Evolutionary conservation across 2,888 invertebrate genomes (phyloP).

Genomic region (Tetranychus truncatus): DNA sequence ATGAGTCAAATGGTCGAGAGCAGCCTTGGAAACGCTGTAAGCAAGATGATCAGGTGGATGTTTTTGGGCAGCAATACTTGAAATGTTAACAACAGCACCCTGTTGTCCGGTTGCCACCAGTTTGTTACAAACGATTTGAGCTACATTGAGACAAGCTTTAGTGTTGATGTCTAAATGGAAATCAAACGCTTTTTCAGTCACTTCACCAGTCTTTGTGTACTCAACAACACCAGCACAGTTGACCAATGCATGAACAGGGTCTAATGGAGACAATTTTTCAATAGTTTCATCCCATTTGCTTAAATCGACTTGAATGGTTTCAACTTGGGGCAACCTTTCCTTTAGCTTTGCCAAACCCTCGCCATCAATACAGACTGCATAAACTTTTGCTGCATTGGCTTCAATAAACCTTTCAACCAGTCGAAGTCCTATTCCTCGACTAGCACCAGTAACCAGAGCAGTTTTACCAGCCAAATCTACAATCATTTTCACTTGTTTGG

Average conservation of each 20-base stretch:
- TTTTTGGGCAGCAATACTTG: conserved; percentile 51
- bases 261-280: not conserved
- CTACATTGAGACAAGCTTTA: conserved; percentile 62
- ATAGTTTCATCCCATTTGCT: not conserved
- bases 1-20: conserved; percentile 62
- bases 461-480: conserved; percentile 53
- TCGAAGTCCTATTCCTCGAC: conserved; percentile 45
- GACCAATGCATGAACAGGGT: not conserved
- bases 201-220: not conserved
- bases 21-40: conserved; percentile 72
- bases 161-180: conserved; percentile 48
- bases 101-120: conserved; percentile 50
- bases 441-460: conserved; percentile 70
- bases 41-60: conserved; percentile 55
- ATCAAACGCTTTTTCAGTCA: not conserved
- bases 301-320: not conserved
- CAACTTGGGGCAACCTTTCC: not conserved
- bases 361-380: not conserved
- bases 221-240: not conserved
- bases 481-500: conserved; percentile 39
- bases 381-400: not conserved
- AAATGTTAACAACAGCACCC: conserved; percentile 73
- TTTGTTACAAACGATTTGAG: conserved; percentile 56
- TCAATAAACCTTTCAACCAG: not conserved
- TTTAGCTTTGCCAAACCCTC: not conserved